phyloP scores from a whole-genome alignment of 2,113 vertebrate species.

The Lepisosteus osseus region DNA sequence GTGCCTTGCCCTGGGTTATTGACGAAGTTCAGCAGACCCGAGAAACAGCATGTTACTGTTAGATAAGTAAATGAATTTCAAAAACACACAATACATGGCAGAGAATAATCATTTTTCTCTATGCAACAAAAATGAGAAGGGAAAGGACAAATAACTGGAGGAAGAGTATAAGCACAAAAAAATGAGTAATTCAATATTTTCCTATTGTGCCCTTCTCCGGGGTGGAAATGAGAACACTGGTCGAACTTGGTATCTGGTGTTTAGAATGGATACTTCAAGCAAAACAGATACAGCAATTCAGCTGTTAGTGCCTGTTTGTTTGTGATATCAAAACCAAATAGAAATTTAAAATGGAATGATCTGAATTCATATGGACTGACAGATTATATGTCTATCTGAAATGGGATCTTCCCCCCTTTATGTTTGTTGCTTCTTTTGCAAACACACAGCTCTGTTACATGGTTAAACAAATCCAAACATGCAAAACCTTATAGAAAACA shows the following conservation, averaged over 20 bases:
- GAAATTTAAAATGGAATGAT: constrained; percentile 33
- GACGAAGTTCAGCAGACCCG: constrained; percentile 44
- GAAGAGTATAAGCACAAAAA: constrained; percentile 36
- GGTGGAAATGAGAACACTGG: constrained; percentile 36
- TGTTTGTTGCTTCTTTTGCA: constrained; percentile 34
- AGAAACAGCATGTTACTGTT: constrained; percentile 47
- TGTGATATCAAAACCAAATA: constrained; percentile 45
- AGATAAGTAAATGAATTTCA: constrained; percentile 51
- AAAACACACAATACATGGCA: constrained; percentile 43
- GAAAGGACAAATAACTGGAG: constrained; percentile 12
- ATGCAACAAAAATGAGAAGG: constrained; percentile 7
- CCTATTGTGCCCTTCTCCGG: constrained; percentile 39
- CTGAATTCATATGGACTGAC: constrained; percentile 27
- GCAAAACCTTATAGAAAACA: constrained; percentile 63
- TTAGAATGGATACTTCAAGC: constrained; percentile 36
- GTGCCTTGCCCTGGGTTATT: constrained; percentile 35
- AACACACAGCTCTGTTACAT: constrained; percentile 59
- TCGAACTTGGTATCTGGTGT: constrained; percentile 29
- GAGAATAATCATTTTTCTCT: constrained; percentile 28
- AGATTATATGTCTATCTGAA: constrained; percentile 18
- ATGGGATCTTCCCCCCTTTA: constrained; percentile 23
- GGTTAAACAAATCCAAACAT: constrained; percentile 61
- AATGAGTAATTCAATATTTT: constrained; percentile 27
- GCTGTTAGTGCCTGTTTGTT: constrained; percentile 48
- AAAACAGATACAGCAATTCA: constrained; percentile 34